Base-by-base conservation (phyloP, 2,113 vertebrate species). In the Sclerurus mexicanus region DNA sequence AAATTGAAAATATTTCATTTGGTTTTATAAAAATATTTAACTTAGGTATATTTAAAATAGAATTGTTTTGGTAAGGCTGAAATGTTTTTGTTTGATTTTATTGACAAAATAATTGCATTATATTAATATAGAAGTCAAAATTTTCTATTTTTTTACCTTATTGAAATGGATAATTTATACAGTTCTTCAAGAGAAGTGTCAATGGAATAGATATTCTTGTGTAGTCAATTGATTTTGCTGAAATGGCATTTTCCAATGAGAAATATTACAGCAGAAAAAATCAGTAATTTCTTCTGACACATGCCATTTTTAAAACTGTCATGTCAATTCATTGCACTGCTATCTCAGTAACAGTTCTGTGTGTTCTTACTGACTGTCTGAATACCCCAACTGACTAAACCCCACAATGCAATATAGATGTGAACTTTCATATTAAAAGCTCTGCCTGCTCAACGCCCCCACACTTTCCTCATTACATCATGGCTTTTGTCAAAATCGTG, bases 391-490 rank as follows among this genome's bases (percentile, higher is more conserved):
- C 18, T 37, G 28, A 11, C 16, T 50, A 55, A 78, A 55, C 1
- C 6, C 27, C 55, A 50, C 35, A 56, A 12, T 11, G 7, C 4
- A 50, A 15, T 52, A 42, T 3, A 85, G 33, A 52, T 52, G 14
- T 27, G 18, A 69, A 30, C 14, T 46, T 35, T 39, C 37, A 33
- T 63, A 75, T 14, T 42, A 62, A 72, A 59, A 73, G 6, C 2
- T 25, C 9, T 59, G 5, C 53, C 14, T 77, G 13, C 53, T 44
- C 23, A 35, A 53, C 33, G 4, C 6, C 0, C 4, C 7, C 42
- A 42, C 4, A 11, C 15, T 59, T 44, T 25, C 11, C 21, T 30
- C 18, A 22, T 44, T 44, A 17, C 2, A 27, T 33, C 0, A 0
- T 23, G 4, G 2, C 0, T 69, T 69, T 74, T 78, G 42, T 59